A percentile compares a stretch with the other conserved stretches of the same genome.
These are phyloP conservation scores for Heterotilapia buettikoferi DNA, from an alignment of 2,113 vertebrate genomes.

Conservation along the genomic window DNA sequence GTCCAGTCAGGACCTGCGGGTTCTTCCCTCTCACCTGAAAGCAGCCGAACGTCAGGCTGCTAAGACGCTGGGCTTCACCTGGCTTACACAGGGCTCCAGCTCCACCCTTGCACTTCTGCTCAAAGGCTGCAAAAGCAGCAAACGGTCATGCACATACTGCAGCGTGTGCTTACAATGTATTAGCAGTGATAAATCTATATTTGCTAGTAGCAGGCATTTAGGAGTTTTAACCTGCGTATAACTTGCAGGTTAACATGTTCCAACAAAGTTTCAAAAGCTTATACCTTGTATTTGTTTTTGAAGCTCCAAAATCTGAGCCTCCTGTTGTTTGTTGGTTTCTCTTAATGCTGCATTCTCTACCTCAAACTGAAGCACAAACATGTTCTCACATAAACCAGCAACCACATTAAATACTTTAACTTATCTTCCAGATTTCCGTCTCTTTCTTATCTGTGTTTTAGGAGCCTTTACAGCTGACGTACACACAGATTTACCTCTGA, in stretches of 20 bases:
- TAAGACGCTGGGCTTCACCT: slow-evolving; percentile 85
- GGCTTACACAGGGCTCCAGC: slow-evolving; percentile 61
- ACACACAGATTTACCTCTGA: slow-evolving; percentile 79
- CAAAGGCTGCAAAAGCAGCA: slow-evolving; percentile 64
- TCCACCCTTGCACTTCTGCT: slow-evolving; percentile 61
- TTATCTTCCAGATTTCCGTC: neutral
- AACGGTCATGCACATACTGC: neutral
- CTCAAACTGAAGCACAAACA: slow-evolving; percentile 78
- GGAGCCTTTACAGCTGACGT: neutral
- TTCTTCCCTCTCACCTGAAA: slow-evolving; percentile 87
- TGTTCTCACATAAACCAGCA: neutral
- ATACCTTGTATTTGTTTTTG: slow-evolving; percentile 86
- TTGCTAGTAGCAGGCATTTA: neutral
- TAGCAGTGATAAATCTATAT: neutral
- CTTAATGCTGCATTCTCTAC: slow-evolving; percentile 86
- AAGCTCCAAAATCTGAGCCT: slow-evolving; percentile 81
- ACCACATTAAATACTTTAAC: neutral
- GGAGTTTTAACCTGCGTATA: neutral
- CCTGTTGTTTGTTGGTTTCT: slow-evolving; percentile 85
- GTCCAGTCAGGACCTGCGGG: slow-evolving; percentile 78
- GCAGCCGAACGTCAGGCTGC: slow-evolving; percentile 91
- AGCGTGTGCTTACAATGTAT: neutral
- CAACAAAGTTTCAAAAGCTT: neutral
- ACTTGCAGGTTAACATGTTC: neutral
- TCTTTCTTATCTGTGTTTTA: neutral